Evolutionary conservation across 1,140 invertebrate species (phyloP), one percentile per base, ranked within the genome.

Genomic region (Drosophila lacteicornis): DNA sequence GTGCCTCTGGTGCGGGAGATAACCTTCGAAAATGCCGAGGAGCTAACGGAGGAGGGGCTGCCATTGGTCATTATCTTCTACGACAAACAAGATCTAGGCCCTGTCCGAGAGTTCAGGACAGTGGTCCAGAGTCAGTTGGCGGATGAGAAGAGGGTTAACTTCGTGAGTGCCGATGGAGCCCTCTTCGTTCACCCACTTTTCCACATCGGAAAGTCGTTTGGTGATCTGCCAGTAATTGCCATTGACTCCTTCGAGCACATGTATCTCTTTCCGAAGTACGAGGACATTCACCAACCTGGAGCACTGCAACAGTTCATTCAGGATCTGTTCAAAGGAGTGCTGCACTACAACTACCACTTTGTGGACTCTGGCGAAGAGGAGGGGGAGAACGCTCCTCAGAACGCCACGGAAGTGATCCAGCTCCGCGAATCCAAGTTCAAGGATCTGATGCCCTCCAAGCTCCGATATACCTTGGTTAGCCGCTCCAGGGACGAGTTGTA

Each of bases 11-110:
- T 90, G 15, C 43, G 61, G 13, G 68, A 75, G 7, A 36, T 90
- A 2, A 90, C 71, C n/a, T 90, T 85, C n/a, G 17, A 55, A 0
- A 90, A 90, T 63, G 86, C 82, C 4, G 85, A 90, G 30, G 75
- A 79, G 9, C 13, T 90, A 6, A 36, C 75, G 0, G 79, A 90
- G 17, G 58, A 69, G 22, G 68, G 50, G 0, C 15, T 43, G n/a
- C 85, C 75, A 5, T 56, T 90, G 2, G 12, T 90, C 3, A 25
- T 90, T 42, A 68, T 74, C 4, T 85, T 90, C 12, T 56, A 90
- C 61, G 8, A 57, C 19, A 46, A 62, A 5, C 4, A 58, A 4
- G 71, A 90, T 38, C 2, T 30, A 2, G 36, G 25, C 19, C 50
- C 79, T 2, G 13, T 49, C 0, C 55, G 22, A 8, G 49, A 85